Conservation (phyloP, 2,113 vertebrate species). For the Falco punctatus region DNA sequence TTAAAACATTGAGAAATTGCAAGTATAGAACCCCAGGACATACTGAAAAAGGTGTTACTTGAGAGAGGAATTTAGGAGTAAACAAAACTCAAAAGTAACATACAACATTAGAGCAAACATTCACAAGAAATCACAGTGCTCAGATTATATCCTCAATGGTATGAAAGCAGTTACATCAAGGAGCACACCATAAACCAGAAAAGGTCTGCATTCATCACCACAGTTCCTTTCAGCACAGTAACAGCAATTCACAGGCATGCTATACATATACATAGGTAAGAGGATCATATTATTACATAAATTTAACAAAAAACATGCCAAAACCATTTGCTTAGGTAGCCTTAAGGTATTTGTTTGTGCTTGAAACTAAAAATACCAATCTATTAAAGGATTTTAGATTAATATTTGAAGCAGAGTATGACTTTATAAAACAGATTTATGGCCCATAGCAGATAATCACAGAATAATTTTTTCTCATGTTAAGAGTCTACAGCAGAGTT, state of each 20-base stretch:
- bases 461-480: neutral
- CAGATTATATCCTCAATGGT: neutral
- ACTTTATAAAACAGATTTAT: neutral
- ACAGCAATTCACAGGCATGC: neutral
- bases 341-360: neutral
- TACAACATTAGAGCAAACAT: neutral
- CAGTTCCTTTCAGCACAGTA: neutral
- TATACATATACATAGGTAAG: neutral
- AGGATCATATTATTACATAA: neutral
- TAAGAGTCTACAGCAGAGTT: neutral
- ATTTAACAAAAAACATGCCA: neutral
- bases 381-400: neutral
- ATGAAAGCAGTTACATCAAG: neutral
- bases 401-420: neutral
- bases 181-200: neutral
- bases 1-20: neutral
- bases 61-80: neutral
- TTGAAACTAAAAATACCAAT: neutral
- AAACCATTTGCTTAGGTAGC: neutral
- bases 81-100: neutral
- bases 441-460: neutral
- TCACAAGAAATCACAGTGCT: neutral
- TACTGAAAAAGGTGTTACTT: neutral
- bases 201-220: neutral
- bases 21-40: neutral